Evolutionary conservation across 2,113 vertebrate genomes (phyloP), one percentile per base, ranked within the genome.

Genomic region (Brachionichthys hirsutus): DNA sequence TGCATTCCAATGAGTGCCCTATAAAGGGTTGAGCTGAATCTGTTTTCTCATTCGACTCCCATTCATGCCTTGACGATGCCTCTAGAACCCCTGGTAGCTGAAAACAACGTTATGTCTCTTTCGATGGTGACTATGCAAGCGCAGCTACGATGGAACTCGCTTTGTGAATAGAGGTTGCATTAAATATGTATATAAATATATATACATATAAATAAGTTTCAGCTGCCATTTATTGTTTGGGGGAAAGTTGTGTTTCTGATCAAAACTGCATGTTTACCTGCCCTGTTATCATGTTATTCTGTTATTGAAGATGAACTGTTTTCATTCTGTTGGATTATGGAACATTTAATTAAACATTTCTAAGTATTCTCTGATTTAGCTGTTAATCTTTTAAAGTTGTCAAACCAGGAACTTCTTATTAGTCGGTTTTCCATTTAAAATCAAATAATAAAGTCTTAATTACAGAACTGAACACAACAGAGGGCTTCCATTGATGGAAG

Each of bases 271-370:
- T 88, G 77, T 85, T 82, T 78, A 78, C 67, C 67, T 73, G 64
- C 40, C 74, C 72, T 79, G 86, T 88, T 83, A 83, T 85, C 85
- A 81, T 85, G 83, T 78, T 50, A 79, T 77, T 81, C 55, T 78
- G 50, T 75, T 18, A 68, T 70, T 63, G 73, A 70, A 35, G 60
- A 73, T 48, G 24, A 65, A 73, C 44, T 17, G 30, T 55, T 52
- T 2, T 69, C n/a, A 73, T 51, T 66, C 20, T 64, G 14, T 65
- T 34, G 44, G 40, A 34, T 49, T 53, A 60, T 72, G 22, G 46
- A 64, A 55, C 42, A 62, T 75, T 70, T 79, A 16, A 70, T 55
- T 56, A 68, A 62, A n/a, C 56, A 77, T 84, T 86, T 85, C 16
- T 30, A 87, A 80, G 83, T 49, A 14, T 54, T 18, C 6, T 36